phyloP scores from a whole-genome alignment of 2,113 vertebrate genomes.

The Esox niger region DNA sequence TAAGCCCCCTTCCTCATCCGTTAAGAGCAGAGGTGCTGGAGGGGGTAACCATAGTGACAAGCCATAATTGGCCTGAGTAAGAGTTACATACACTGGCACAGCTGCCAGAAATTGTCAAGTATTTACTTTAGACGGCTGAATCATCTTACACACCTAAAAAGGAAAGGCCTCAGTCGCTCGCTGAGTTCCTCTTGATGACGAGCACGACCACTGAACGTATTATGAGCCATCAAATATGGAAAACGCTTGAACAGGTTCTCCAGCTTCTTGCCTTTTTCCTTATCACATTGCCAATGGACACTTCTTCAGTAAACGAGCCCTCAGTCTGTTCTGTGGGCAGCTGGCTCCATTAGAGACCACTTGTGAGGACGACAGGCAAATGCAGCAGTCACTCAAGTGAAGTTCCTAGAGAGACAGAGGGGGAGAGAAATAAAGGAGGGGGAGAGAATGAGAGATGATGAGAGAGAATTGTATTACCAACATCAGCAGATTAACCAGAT shows the following conservation, averaged over 20 bases:
- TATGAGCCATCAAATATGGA: background rate
- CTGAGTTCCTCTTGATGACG: background rate
- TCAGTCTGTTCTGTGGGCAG: constrained; percentile 5
- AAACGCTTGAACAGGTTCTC: background rate
- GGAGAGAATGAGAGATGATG: background rate
- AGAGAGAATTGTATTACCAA: too few relatives aligned
- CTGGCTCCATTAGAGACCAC: constrained; percentile 12
- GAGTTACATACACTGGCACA: constrained; percentile 37
- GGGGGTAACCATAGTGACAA: constrained; percentile 58
- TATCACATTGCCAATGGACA: constrained; percentile 15
- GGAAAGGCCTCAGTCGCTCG: background rate
- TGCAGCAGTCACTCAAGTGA: background rate
- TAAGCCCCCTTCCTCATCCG: constrained; percentile 55
- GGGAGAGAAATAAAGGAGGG: background rate
- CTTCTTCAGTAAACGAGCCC: background rate
- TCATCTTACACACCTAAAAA: constrained; percentile 7
- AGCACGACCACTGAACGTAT: background rate
- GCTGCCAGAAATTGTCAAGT: constrained; percentile 50
- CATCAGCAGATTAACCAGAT: too few relatives aligned
- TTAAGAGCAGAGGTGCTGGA: constrained; percentile 47
- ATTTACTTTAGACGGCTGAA: constrained; percentile 54
- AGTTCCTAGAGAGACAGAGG: constrained; percentile 1
- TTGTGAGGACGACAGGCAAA: constrained; percentile 7
- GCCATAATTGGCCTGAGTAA: constrained; percentile 37
- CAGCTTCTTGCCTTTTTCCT: background rate